Percentiles rank a stretch among this genome's conserved stretches.
Conservation (phyloP, 2,888 invertebrate genomes). For the Drosophila greeni region DNA sequence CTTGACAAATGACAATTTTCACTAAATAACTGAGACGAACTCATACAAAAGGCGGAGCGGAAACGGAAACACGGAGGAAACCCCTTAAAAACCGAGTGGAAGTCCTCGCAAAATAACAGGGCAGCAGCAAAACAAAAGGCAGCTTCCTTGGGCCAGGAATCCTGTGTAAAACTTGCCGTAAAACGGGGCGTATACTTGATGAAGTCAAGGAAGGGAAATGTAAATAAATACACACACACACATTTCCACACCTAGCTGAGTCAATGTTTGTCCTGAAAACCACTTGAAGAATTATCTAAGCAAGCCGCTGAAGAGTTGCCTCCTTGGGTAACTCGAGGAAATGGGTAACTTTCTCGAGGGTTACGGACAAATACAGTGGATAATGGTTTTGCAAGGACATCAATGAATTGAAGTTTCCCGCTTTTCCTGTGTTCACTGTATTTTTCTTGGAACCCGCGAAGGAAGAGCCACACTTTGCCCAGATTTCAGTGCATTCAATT, state of each 20-base stretch:
- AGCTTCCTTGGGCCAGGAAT: neutral
- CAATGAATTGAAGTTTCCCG: too few relatives aligned
- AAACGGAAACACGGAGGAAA: slow-evolving; percentile 15
- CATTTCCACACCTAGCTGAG: slow-evolving; percentile 10
- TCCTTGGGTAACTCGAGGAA: slow-evolving; percentile 9
- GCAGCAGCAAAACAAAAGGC: slow-evolving; percentile 32
- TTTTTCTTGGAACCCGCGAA: slow-evolving; percentile 4
- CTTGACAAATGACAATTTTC: slow-evolving; percentile 59
- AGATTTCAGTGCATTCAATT: slow-evolving; percentile 30
- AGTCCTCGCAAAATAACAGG: slow-evolving; percentile 40
- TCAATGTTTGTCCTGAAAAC: slow-evolving; percentile 13
- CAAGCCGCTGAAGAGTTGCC: slow-evolving; percentile 12
- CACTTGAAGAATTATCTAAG: slow-evolving; percentile 25
- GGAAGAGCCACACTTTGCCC: slow-evolving; percentile 20
- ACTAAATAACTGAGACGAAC: slow-evolving; percentile 31
- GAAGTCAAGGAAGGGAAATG: slow-evolving; percentile 3
- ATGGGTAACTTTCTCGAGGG: slow-evolving; percentile 3
- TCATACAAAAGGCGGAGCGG: slow-evolving; percentile 21
- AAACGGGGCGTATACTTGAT: slow-evolving; percentile 27
- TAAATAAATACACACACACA: slow-evolving; percentile 8
- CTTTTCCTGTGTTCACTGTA: neutral
- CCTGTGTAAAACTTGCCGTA: slow-evolving; percentile 12
- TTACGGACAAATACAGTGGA: neutral
- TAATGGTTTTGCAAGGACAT: neutral
- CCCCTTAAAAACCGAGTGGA: slow-evolving; percentile 14